phyloP scores from a whole-genome alignment of 2,113 vertebrate genomes.

The Python bivittatus region DNA sequence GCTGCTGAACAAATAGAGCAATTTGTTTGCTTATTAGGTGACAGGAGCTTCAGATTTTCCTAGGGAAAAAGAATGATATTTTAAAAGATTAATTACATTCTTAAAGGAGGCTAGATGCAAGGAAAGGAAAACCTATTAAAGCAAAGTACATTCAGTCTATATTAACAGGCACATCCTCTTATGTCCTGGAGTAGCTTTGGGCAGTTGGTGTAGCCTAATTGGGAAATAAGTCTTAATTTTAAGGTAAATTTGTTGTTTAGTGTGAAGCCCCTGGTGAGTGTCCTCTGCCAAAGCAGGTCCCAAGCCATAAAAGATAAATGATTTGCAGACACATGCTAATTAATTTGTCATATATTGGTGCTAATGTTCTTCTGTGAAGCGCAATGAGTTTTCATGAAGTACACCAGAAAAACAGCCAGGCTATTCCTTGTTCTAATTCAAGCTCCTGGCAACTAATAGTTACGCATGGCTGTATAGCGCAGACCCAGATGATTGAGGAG shows the following conservation, averaged over 20 bases:
- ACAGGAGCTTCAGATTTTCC: neutral
- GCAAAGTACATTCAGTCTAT: neutral
- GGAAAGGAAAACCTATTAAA: neutral
- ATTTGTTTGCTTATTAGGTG: neutral
- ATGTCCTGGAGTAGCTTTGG: slow-evolving; percentile 50
- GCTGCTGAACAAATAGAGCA: neutral
- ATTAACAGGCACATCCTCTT: slow-evolving; percentile 43
- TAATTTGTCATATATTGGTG: slow-evolving; percentile 56
- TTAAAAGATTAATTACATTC: slow-evolving; percentile 14
- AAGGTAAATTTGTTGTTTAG: slow-evolving; percentile 44
- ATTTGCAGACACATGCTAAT: slow-evolving; percentile 51
- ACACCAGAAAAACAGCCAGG: neutral
- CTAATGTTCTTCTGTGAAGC: slow-evolving; percentile 38
- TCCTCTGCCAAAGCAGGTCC: slow-evolving; percentile 28
- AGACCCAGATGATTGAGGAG: neutral
- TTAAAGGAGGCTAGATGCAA: neutral
- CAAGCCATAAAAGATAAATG: slow-evolving; percentile 54
- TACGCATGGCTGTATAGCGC: neutral
- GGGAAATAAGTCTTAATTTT: slow-evolving; percentile 58
- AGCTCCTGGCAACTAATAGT: neutral
- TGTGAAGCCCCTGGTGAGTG: slow-evolving; percentile 26
- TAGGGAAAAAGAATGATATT: neutral
- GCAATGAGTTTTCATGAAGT: slow-evolving; percentile 6
- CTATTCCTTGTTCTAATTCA: neutral
- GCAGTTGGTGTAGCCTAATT: slow-evolving; percentile 62